phyloP scores from a whole-genome alignment of 1,140 invertebrate species.

The Helicoverpa armigera region DNA sequence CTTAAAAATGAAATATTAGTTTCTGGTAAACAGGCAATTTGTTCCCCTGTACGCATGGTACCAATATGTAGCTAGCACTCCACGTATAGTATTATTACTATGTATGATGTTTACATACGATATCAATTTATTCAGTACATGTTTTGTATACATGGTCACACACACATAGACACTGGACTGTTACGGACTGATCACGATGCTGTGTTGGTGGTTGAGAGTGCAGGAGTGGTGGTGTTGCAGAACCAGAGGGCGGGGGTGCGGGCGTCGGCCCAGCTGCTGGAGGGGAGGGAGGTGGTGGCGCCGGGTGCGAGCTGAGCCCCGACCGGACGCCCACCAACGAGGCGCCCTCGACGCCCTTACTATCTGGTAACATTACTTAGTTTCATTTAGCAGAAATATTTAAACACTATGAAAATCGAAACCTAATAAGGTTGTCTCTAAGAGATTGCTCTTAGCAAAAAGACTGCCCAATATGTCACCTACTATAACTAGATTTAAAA shows the following conservation, averaged over 20 bases:
- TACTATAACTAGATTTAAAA: no score
- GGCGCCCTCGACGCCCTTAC: slow-evolving; percentile 83
- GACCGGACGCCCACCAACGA: slow-evolving; percentile 84
- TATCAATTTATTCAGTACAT: slow-evolving; percentile 38
- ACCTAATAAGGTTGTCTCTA: no score
- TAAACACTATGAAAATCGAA: no score
- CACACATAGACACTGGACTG: slow-evolving; percentile 1
- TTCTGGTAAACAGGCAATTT: slow-evolving; percentile 32
- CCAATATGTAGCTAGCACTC: slow-evolving; percentile 39
- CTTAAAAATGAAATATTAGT: slow-evolving; percentile 14
- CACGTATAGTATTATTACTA: slow-evolving; percentile 23
- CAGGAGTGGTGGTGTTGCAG: slow-evolving; percentile 58
- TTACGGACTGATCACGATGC: slow-evolving; percentile 17
- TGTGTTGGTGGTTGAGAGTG: not conserved
- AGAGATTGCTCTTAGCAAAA: no score
- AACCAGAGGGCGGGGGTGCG: slow-evolving; percentile 82
- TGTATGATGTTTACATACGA: slow-evolving; percentile 24
- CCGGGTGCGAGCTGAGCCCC: slow-evolving; percentile 80
- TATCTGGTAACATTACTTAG: slow-evolving; percentile 70
- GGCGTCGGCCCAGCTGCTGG: slow-evolving; percentile 73
- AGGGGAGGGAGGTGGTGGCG: slow-evolving; percentile 75
- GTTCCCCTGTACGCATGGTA: slow-evolving; percentile 38
- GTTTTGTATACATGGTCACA: not conserved
- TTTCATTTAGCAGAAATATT: no score
- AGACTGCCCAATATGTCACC: no score